Conservation (phyloP, 2,888 invertebrate genomes). For the Parnassius mnemosyne region DNA sequence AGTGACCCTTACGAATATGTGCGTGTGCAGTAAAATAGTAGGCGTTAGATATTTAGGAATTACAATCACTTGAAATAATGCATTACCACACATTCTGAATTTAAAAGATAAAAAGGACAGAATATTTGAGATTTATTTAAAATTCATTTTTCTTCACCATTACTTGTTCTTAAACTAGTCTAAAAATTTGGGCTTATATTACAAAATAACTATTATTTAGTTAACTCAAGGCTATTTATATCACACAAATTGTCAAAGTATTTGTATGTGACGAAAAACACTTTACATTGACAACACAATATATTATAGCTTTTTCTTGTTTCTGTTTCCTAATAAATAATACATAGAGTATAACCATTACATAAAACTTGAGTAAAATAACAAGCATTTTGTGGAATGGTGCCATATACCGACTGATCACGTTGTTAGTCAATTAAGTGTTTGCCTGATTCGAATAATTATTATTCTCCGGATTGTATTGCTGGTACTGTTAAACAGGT, state of each 20-base stretch:
- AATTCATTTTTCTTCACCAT: too few relatives aligned
- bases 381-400: constrained; percentile 25
- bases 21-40: too few relatives aligned
- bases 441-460: constrained; percentile 26
- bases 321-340: constrained; percentile 24
- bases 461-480: constrained; percentile 15
- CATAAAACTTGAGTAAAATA: constrained; percentile 24
- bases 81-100: too few relatives aligned
- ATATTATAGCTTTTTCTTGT: constrained; percentile 9
- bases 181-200: too few relatives aligned
- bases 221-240: constrained; percentile 24
- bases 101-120: too few relatives aligned
- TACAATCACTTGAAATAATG: too few relatives aligned
- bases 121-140: too few relatives aligned
- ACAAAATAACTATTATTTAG: constrained; percentile 19
- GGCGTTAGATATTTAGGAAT: too few relatives aligned
- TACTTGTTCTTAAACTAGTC: too few relatives aligned
- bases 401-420: constrained; percentile 23
- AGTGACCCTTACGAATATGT: too few relatives aligned
- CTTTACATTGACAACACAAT: constrained; percentile 15
- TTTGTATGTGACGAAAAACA: constrained; percentile 5
- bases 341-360: constrained; percentile 21
- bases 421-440: constrained; percentile 24
- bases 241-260: constrained; percentile 16
- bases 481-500: not conserved